Evolutionary conservation across 2,113 vertebrate genomes (phyloP).

Genomic region (Nothoprocta perdicaria): DNA sequence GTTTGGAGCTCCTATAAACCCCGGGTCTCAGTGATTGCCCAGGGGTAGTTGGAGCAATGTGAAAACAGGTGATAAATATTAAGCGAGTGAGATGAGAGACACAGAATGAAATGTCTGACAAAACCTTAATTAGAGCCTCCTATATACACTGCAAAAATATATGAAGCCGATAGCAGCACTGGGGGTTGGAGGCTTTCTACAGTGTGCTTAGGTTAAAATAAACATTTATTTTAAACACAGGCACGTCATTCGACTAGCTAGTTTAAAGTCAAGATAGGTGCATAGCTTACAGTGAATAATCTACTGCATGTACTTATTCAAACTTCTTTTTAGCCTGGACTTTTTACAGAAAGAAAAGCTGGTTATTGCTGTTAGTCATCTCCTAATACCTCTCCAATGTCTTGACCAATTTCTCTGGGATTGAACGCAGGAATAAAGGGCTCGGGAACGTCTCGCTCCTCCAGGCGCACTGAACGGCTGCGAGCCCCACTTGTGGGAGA

Average conservation of each 20-base stretch:
- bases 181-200: constrained; percentile 24
- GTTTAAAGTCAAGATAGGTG: constrained; percentile 26
- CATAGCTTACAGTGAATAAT: constrained; percentile 14
- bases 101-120: constrained; percentile 51
- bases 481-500: neutral
- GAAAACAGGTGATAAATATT: constrained; percentile 64
- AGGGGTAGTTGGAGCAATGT: neutral
- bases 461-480: neutral
- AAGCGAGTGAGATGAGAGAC: constrained; percentile 28
- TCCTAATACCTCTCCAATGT: neutral
- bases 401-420: neutral
- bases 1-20: neutral
- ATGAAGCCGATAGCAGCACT: constrained; percentile 34
- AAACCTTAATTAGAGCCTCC: constrained; percentile 54
- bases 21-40: constrained; percentile 19
- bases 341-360: neutral
- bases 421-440: neutral
- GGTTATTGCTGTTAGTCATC: neutral
- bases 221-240: constrained; percentile 56
- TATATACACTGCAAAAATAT: constrained; percentile 46
- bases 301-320: neutral
- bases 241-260: constrained; percentile 26
- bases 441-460: neutral
- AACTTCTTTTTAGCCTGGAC: constrained; percentile 13
- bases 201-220: constrained; percentile 42